Evolutionary conservation across 2,113 vertebrate genomes (phyloP).

Genomic region (Gallinago paraguaiae): DNA sequence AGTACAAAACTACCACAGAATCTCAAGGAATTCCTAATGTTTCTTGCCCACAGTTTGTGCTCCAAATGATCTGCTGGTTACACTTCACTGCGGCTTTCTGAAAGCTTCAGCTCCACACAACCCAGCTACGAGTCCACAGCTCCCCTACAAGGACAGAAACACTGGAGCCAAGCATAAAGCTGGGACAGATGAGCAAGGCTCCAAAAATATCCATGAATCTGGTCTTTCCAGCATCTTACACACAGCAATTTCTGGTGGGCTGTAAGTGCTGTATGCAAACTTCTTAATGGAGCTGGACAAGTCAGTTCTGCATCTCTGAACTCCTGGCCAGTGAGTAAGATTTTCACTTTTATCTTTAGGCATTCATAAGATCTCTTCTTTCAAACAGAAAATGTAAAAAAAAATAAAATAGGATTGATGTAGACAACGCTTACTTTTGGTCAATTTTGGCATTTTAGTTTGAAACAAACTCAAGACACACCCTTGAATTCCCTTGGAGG

Average conservation of each 20-base stretch:
- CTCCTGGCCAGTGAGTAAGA: not conserved
- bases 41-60: not conserved
- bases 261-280: not conserved
- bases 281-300: not conserved
- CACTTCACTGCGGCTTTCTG: not conserved
- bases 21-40: not conserved
- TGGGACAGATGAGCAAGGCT: not conserved
- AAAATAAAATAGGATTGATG: not conserved
- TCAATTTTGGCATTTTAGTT: not conserved
- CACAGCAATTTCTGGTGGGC: not conserved
- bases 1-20: not conserved
- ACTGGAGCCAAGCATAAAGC: not conserved
- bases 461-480: not conserved
- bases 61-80: not conserved
- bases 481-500: not conserved
- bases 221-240: not conserved
- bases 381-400: not conserved
- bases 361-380: not conserved
- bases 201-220: not conserved
- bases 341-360: not conserved
- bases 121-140: not conserved
- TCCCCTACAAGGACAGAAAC: not conserved
- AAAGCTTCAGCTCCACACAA: not conserved
- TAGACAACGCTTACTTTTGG: not conserved
- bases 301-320: not conserved